Evolutionary conservation across 2,113 vertebrate species (phyloP).

Genomic region (cat (Felis catus)): DNA sequence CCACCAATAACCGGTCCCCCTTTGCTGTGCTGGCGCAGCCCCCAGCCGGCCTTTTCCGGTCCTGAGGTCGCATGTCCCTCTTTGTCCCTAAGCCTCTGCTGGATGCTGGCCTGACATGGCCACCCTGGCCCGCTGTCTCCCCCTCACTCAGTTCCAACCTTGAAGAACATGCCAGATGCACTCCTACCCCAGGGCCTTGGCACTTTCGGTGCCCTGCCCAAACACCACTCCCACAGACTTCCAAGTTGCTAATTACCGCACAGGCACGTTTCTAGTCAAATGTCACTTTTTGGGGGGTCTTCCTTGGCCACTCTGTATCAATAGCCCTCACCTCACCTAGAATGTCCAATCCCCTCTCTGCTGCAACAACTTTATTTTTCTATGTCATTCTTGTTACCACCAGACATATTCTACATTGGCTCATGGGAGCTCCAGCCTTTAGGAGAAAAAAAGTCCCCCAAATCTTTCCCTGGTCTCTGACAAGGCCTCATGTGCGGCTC

Average conservation of each 20-base stretch:
- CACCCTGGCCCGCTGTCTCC: neutral
- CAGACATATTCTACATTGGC: neutral
- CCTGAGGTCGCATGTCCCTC: neutral
- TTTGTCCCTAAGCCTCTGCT: neutral
- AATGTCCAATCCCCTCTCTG: neutral
- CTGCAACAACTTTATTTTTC: no score
- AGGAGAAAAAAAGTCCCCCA: neutral
- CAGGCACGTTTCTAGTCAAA: neutral
- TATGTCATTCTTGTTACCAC: neutral
- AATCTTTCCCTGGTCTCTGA: neutral
- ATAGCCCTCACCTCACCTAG: neutral
- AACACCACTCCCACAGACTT: neutral
- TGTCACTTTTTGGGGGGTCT: neutral
- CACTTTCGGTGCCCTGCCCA: neutral
- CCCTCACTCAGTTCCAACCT: neutral
- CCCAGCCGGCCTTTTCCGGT: neutral
- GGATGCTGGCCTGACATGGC: neutral
- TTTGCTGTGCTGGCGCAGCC: neutral
- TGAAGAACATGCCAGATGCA: no score
- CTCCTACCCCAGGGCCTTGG: no score
- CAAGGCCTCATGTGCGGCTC: no score
- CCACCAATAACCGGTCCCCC: neutral
- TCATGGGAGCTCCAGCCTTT: no score
- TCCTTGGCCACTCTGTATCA: no score
- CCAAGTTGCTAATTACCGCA: rapidly evolving